Evolutionary conservation across 2,113 vertebrate species (phyloP), one percentile per base, ranked within the genome.

Genomic region (Furnarius figulus): DNA sequence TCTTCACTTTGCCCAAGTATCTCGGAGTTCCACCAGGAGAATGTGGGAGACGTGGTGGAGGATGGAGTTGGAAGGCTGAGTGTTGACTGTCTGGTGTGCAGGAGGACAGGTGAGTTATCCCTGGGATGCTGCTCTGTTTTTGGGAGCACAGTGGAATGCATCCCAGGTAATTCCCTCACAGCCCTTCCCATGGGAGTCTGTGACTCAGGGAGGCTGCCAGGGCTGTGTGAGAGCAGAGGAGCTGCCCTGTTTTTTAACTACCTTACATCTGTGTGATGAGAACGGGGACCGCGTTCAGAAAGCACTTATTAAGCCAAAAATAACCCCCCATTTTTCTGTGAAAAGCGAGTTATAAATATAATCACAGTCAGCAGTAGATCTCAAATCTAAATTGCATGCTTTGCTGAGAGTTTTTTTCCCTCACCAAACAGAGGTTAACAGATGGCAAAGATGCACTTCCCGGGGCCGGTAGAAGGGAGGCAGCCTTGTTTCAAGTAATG

Each of bases 401-500:
- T 97, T 79, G 90, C 97, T 85, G 96, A 79, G 91, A 59, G n/a
- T 42, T 39, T 94, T 93, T 93, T 42, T 40, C 93, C 1, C 0
- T 25, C 49, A 39, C 78, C 72, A 23, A 87, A 28, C 33, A 88
- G 96, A 89, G 95, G 86, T 78, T 89, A 92, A 96, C 72, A 58
- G 97, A 91, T 94, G 97, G 95, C 85, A 95, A 90, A 78, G 96
- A 42, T 97, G 98, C 97, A 98, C 91, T 98, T 98, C 94, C 95
- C 67, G 7, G 79, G 2, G 82, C 70, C 40, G 97, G 98, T 33
- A 98, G 98, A 97, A 98, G 97, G 98, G 99, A 99, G 99, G 99
- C 99, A 99, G 99, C 99, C 98, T 99, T 99, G 99, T 97, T 99
- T 99, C 98, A 97, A 99, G 98, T 97, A 98, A 98, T 98, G 90